Conservation (phyloP, 2,888 invertebrate genomes). For the Crepidodera aurea region DNA sequence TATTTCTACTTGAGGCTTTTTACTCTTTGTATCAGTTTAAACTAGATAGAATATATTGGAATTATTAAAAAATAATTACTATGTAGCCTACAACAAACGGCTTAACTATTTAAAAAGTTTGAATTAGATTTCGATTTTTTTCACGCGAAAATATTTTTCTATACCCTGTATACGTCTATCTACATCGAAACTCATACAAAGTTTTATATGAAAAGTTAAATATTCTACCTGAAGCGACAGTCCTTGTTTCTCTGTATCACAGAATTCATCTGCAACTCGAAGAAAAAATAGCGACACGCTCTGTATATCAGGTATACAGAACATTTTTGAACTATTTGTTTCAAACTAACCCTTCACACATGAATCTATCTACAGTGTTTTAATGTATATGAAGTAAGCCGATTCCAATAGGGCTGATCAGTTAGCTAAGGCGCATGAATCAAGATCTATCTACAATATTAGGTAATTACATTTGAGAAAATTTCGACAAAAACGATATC, state of each 20-base stretch:
- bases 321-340: conserved; percentile 25
- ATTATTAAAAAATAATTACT: too few species aligned
- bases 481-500: conserved; percentile 30
- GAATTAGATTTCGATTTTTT: too few species aligned
- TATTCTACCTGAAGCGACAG: conserved; percentile 55
- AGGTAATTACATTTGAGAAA: neutral
- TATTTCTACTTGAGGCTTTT: conserved; percentile 23
- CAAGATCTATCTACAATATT: conserved; percentile 8
- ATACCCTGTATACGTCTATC: too few species aligned
- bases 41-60: too few species aligned
- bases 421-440: conserved; percentile 31
- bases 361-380: neutral
- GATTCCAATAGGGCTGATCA: neutral
- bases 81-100: too few species aligned
- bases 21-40: neutral
- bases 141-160: too few species aligned
- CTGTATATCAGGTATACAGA: conserved; percentile 24
- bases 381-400: neutral
- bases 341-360: conserved; percentile 23
- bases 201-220: neutral
- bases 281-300: conserved; percentile 39
- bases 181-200: neutral
- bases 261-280: conserved; percentile 60
- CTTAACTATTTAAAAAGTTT: too few species aligned
- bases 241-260: conserved; percentile 64